phyloP scores from a whole-genome alignment of 2,888 invertebrate species.

The Stratiomys singularior region DNA sequence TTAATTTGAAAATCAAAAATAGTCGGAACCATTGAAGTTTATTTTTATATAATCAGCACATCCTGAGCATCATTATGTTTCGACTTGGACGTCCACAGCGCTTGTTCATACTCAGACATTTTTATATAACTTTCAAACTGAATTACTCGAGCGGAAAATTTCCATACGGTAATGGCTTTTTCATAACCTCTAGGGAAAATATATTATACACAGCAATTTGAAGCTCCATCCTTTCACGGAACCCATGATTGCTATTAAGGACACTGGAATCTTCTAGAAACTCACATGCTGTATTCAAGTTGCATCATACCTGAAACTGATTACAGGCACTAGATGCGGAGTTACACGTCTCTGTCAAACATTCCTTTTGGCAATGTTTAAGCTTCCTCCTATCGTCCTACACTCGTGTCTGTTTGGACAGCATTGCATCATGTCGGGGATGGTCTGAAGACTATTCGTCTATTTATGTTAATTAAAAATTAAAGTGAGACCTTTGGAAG shows the following conservation, averaged over 20 bases:
- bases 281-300: slow-evolving; percentile 8
- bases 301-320: slow-evolving; percentile 21
- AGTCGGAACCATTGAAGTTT: no score
- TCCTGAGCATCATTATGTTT: no score
- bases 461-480: slow-evolving; percentile 46
- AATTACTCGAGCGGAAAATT: slow-evolving; percentile 35
- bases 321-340: neutral
- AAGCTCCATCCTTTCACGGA: slow-evolving; percentile 25
- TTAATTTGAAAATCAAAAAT: no score
- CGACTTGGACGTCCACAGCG: no score
- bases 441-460: slow-evolving; percentile 33
- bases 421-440: neutral
- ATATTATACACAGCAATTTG: slow-evolving; percentile 39
- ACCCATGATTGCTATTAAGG: slow-evolving; percentile 14
- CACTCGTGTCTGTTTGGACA: neutral
- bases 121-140: slow-evolving; percentile 19
- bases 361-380: neutral
- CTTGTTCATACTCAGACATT: neutral
- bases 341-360: neutral
- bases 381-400: neutral
- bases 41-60: no score
- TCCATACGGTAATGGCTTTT: slow-evolving; percentile 43
- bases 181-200: slow-evolving; percentile 24
- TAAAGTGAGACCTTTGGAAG: slow-evolving; percentile 25
- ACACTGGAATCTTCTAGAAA: neutral